Conservation (phyloP, 2,797 vertebrate genomes). For the Rhinogobio ventralis region DNA sequence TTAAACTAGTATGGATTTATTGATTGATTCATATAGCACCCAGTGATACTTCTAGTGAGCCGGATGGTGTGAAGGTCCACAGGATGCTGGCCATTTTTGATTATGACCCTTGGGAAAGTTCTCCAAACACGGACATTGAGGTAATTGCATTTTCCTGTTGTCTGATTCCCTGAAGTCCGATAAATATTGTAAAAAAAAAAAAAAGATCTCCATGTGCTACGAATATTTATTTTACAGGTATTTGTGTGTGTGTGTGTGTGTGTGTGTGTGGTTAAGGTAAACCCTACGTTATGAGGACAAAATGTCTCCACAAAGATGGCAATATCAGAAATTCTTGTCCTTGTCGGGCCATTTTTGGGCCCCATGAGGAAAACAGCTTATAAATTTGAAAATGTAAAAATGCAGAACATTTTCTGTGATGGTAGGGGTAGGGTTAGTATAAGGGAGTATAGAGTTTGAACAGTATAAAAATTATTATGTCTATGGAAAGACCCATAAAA, state of each 20-base stretch:
- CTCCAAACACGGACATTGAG: conserved; percentile 90
- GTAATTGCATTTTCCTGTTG: conserved; percentile 67
- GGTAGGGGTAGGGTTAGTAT: not conserved
- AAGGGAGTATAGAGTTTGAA: not conserved
- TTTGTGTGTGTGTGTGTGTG: not conserved
- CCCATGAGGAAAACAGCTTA: not conserved
- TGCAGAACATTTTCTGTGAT: not conserved
- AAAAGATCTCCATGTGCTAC: not conserved
- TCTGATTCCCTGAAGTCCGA: too few relatives aligned
- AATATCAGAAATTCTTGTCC: not conserved
- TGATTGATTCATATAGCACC: conserved; percentile 53
- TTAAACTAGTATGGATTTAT: not conserved
- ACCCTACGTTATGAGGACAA: not conserved
- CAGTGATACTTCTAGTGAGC: conserved; percentile 58
- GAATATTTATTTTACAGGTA: not conserved
- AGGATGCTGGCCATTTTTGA: conserved; percentile 93
- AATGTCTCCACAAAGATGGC: not conserved
- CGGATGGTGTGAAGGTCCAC: conserved; percentile 68
- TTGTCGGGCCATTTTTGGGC: not conserved
- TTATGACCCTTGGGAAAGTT: conserved; percentile 92
- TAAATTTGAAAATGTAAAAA: not conserved
- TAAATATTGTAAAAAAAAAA: not conserved
- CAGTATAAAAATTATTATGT: not conserved
- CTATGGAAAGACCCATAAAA: not conserved
- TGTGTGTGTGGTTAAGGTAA: not conserved